Base-by-base conservation (phyloP, 1,140 invertebrate genomes). In the Macrobrachium rosenbergii region DNA sequence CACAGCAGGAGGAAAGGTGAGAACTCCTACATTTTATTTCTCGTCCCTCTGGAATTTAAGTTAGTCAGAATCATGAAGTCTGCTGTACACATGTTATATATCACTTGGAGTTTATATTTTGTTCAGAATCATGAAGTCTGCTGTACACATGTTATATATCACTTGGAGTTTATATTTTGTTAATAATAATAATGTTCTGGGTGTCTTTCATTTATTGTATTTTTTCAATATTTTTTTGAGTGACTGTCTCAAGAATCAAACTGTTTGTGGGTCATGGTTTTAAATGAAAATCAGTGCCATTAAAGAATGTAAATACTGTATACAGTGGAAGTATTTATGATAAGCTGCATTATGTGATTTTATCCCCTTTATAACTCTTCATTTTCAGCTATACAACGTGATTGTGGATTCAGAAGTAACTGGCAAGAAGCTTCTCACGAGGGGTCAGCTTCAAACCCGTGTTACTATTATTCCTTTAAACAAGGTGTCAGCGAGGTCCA, bases 381-480 rank as follows among this genome's bases (percentile, higher is more conserved):
- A 93, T 52, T 52, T 92, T 14, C 91, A 97, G 96, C 91, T 99
- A 17, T 98, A 95, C 91, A 97, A 98, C 93, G 95, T 98, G 60
- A 95, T 99, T 69, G 97, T 98, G 14, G 97, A 99, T 91, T 95
- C 94, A 64, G 97, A 98, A 91, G 92, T 93, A 72, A 97, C 96
- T 0, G 95, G 95, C 85, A 98, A 98, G 92, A 94, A 95, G 90
- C 92, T 99, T 72, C 93, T 99, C 64, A 93, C 98, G 92, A 94
- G 94, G 82, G 98, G 98, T 8, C 93, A 96, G 89, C 92, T 99
- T 62, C 94, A 95, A 91, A 92, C 94, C 75, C 93, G 97, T 77
- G 95, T 95, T 37, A 99, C 97, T 5, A 92, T 95, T 90, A 95
- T 99, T 81, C 98, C 98, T n/a, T 93, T 99, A 72, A 98, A 99